A percentile compares a stretch with the other conserved stretches of the same genome.
Evolutionary conservation across 1,140 invertebrate genomes (phyloP).

Genomic region (Brachionus plicatilis): DNA sequence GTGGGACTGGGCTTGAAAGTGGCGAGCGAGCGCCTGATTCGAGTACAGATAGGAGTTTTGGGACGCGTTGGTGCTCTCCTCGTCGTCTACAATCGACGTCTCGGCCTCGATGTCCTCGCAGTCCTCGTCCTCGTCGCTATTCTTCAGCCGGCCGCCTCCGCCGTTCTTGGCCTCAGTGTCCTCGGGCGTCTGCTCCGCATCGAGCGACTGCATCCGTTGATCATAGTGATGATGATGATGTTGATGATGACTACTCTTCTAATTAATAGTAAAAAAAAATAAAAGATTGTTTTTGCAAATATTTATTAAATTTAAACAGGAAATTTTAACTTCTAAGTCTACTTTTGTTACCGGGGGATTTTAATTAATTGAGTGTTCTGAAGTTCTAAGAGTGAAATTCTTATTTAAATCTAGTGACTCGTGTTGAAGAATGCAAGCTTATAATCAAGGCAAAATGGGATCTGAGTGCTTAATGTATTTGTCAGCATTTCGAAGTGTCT

Average conservation of each 20-base stretch:
- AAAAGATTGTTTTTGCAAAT: neutral
- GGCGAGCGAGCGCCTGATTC: neutral
- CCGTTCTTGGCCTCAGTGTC: neutral
- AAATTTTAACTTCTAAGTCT: too few species aligned
- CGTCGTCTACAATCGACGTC: slow-evolving; percentile 1
- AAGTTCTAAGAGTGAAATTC: neutral
- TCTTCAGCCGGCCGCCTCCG: neutral
- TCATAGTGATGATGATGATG: too few species aligned
- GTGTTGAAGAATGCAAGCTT: too few species aligned
- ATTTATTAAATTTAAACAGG: too few species aligned
- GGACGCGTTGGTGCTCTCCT: neutral
- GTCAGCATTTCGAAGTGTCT: neutral
- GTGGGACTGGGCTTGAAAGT: neutral
- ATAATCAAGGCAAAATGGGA: too few species aligned
- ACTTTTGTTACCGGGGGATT: too few species aligned
- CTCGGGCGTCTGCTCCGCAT: neutral
- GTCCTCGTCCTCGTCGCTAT: neutral
- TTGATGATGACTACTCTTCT: neutral
- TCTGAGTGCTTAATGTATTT: neutral
- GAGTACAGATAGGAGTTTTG: slow-evolving; percentile 3
- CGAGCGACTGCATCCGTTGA: too few species aligned
- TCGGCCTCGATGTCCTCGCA: slow-evolving; percentile 24
- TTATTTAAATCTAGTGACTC: neutral
- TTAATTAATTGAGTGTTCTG: neutral
- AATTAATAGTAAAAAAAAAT: neutral